These are phyloP conservation scores for Cyprinus carpio DNA, from an alignment of 2,113 vertebrate genomes.

Conservation along the genomic window DNA sequence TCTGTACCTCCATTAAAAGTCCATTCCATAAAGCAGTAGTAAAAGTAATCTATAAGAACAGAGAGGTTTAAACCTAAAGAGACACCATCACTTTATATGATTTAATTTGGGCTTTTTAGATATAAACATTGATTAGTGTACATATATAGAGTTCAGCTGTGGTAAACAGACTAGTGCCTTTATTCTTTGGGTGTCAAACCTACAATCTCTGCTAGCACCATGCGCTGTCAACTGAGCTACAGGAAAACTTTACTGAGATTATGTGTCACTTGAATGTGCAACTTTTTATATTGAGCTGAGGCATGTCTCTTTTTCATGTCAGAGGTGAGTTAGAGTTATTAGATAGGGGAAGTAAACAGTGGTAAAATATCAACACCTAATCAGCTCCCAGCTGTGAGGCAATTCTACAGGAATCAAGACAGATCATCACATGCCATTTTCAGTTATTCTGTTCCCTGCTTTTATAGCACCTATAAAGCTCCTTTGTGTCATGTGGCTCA, in stretches of 20 bases:
- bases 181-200: not conserved
- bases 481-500: not conserved
- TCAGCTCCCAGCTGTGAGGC: not conserved
- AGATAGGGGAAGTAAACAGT: not conserved
- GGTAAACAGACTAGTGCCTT: not conserved
- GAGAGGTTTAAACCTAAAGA: too few species aligned
- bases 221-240: not conserved
- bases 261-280: not conserved
- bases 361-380: not conserved
- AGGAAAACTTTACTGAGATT: not conserved
- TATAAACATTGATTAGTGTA: not conserved
- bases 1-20: not conserved
- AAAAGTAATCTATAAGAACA: too few species aligned
- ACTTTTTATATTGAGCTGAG: not conserved
- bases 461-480: not conserved
- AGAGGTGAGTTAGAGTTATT: slow-evolving; percentile 4
- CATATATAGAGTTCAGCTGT: not conserved
- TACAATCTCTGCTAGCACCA: not conserved
- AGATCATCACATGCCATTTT: not conserved
- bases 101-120: not conserved
- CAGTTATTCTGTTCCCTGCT: not conserved
- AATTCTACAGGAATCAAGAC: slow-evolving; percentile 6
- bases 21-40: too few species aligned
- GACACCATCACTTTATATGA: too few species aligned
- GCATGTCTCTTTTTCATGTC: not conserved